Conservation (phyloP, 1,140 invertebrate species). For the Cotesia glomerata region DNA sequence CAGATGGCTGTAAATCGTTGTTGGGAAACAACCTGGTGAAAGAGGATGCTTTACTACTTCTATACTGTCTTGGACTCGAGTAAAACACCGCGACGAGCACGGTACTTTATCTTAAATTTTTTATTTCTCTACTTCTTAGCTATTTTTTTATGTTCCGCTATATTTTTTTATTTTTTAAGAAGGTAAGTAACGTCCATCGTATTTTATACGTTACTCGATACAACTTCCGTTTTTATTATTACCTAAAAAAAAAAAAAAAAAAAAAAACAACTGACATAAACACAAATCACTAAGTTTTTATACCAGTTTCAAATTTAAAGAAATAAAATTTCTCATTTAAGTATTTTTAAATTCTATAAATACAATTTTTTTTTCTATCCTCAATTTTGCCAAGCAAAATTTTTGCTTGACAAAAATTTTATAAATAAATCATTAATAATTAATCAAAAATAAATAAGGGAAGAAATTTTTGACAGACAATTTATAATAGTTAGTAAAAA, state of each 20-base stretch:
- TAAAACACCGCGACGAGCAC: constrained; percentile 18
- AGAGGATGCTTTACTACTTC: constrained; percentile 35
- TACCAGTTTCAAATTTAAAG: no score
- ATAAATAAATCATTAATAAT: no score
- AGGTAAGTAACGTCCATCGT: constrained; percentile 8
- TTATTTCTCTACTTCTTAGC: no score
- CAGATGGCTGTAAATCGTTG: constrained; percentile 56
- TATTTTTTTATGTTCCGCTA: constrained; percentile 1
- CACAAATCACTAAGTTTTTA: not conserved
- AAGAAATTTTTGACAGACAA: no score
- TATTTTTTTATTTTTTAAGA: constrained; percentile 6
- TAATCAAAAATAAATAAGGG: no score
- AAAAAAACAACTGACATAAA: not conserved
- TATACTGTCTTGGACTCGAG: not conserved
- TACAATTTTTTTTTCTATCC: no score
- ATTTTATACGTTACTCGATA: constrained; percentile 23
- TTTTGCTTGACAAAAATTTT: no score
- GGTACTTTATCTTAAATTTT: not conserved
- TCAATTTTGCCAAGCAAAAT: no score
- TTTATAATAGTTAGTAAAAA: no score
- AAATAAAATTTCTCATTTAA: no score
- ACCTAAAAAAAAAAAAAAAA: not conserved
- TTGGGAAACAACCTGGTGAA: constrained; percentile 29
- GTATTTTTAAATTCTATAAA: no score
- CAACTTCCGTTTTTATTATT: constrained; percentile 28